Evolutionary conservation across 1,140 invertebrate species (phyloP), one percentile per base, ranked within the genome.

Genomic region (Scaptomyza pallida): DNA sequence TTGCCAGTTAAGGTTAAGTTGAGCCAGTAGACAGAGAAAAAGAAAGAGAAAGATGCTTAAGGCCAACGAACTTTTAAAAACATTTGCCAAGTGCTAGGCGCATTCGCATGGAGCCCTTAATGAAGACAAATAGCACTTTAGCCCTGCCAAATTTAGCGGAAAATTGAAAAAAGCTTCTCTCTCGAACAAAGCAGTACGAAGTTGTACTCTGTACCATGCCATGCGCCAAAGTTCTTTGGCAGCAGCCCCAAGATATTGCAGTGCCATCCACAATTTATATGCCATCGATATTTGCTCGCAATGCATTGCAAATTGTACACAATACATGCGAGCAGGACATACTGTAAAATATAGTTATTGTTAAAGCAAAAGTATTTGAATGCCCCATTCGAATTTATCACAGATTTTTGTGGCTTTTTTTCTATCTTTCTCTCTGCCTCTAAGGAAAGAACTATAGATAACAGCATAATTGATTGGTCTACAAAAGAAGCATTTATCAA

Each of bases 71-170:
- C 73, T 59, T 30, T 50, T 54, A 67, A 37, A 56, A 63, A 71
- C 33, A 37, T 37, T 60, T 86, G 77, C 81, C 77, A 85, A 78
- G 17, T 78, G 72, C 69, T 80, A 85, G 80, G 73, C 80, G 69
- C 80, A 85, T 71, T 89, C 80, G 52, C 79, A 82, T 55, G 40
- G 57, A 55, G 47, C 60, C 57, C 63, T 77, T 89, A 89, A 89
- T 89, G 88, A 90, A 89, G 86, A 89, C 83, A 90, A 90, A 89
- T 89, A 88, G 86, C 77, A 75, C 69, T 82, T 78, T 73, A 76
- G 70, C 51, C 69, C 69, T 90, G 86, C 82, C 82, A 90, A 89
- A 89, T 89, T 89, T 89, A 89, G 88, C 76, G 86, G 82, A 90
- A 89, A 89, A 89, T 89, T 90, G 86, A 89, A 89, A 89, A 89